Evolutionary conservation across 2,888 invertebrate genomes (phyloP).

Genomic region (Cryptocephalus primarius): DNA sequence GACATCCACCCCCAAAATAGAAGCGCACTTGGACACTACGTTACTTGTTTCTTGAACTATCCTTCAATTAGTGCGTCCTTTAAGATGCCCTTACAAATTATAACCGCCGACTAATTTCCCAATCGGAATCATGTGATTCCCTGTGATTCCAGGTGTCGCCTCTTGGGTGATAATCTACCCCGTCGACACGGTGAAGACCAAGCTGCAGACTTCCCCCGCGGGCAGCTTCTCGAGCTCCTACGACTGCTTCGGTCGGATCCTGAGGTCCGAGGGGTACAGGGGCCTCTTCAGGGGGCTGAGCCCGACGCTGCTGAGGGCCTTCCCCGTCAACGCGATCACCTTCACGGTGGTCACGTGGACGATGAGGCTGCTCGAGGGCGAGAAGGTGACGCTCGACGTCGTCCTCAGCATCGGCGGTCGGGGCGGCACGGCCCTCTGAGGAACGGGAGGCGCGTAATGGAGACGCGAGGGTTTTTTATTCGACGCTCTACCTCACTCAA

Average conservation of each 20-base stretch:
- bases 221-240: conserved; percentile 51
- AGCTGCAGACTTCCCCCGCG: conserved; percentile 65
- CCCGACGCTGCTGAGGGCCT: conserved; percentile 75
- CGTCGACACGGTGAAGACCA: conserved; percentile 80
- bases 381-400: not conserved
- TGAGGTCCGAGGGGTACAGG: conserved; percentile 55
- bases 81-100: too few relatives aligned
- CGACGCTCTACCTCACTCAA: too few relatives aligned
- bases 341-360: conserved; percentile 80
- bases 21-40: too few relatives aligned
- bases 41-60: too few relatives aligned
- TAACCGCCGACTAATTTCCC: too few relatives aligned
- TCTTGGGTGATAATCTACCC: conserved; percentile 86
- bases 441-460: too few relatives aligned
- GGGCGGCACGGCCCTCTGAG: too few relatives aligned
- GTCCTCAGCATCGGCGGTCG: too few relatives aligned
- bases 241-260: conserved; percentile 65
- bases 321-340: conserved; percentile 87
- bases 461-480: too few relatives aligned
- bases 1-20: too few relatives aligned
- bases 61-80: too few relatives aligned
- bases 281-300: conserved; percentile 66
- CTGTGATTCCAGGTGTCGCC: conserved; percentile 46
- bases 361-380: conserved; percentile 40
- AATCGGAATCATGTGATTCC: too few relatives aligned